Evolutionary conservation across 2,113 vertebrate species (phyloP), one percentile per base, ranked within the genome.

Genomic region (Pseudopodoces humilis): DNA sequence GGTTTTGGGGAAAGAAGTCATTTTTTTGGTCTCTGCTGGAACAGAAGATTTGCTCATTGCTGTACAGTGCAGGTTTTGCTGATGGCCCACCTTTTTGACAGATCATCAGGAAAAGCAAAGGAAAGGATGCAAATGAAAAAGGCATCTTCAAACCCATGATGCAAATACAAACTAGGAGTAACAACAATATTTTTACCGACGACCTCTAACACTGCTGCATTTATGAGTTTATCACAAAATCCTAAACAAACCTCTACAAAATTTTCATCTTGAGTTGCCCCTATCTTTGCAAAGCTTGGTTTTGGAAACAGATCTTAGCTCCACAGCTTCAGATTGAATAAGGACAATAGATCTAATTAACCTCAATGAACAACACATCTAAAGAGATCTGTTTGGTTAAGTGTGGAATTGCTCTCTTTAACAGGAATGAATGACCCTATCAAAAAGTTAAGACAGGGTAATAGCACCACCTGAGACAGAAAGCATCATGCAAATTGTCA

Each of bases 31-130:
- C 52, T 69, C 72, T 91, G 69, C 47, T 94, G 77, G 65, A 95
- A 50, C 30, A 82, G 88, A 86, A 64, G 90, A 74, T 70, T 74
- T 90, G 52, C n/a, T 90, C 80, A 90, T 86, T 94, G 84, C 47
- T 9, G 30, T 70, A 33, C 68, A 76, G 88, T 3, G 15, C 47
- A 86, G 76, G 64, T 55, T 79, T 94, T 82, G 39, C 68, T 72
- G 70, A 65, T 12, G 15, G 76, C 78, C 52, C 78, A 85, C 84
- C 60, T 84, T 89, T 91, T 17, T 77, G 71, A 88, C 6, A 3
- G 70, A 92, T 85, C 89, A 90, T 35, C 91, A 95, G 78, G 82
- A 44, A 85, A 74, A 90, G 77, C 79, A 92, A 87, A 90, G 50
- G 60, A 41, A 83, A 64, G 55, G 69, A 76, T 89, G 93, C 55